phyloP scores from a whole-genome alignment of 2,888 invertebrate species.

The Cheilosia impressa region DNA sequence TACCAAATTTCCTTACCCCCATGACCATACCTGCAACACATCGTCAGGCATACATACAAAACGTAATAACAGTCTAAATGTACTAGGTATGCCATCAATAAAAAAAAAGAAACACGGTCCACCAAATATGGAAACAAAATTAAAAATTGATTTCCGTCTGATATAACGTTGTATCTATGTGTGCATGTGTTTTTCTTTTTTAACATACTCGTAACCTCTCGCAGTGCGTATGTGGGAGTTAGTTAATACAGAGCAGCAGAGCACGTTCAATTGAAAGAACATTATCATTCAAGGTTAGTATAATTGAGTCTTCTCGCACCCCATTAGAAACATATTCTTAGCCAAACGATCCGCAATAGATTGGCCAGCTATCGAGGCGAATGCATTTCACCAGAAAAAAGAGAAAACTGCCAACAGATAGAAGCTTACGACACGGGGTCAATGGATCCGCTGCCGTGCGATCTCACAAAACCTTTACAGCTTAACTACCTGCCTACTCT shows the following conservation, averaged over 20 bases:
- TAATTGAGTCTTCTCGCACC: constrained; percentile 42
- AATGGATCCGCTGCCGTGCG: constrained; percentile 11
- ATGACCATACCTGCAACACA: constrained; percentile 11
- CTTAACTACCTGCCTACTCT: not conserved
- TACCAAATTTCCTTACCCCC: constrained; percentile 51
- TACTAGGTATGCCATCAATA: not conserved
- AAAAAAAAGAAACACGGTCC: constrained; percentile 34
- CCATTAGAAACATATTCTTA: constrained; percentile 12
- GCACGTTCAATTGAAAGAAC: constrained; percentile 2
- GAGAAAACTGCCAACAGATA: constrained; percentile 1
- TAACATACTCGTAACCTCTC: not conserved
- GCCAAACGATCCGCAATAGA: constrained; percentile 3
- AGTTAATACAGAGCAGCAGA: constrained; percentile 16
- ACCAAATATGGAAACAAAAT: constrained; percentile 45
- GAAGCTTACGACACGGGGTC: constrained; percentile 14
- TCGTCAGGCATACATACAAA: constrained; percentile 12
- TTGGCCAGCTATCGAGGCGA: not conserved
- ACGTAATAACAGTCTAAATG: constrained; percentile 28
- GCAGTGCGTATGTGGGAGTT: constrained; percentile 23
- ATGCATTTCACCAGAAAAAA: constrained; percentile 11
- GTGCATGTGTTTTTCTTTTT: not conserved
- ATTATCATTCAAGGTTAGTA: constrained; percentile 51
- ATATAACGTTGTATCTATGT: constrained; percentile 13
- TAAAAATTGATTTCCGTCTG: constrained; percentile 56
- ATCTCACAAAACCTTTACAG: not conserved